Conservation (phyloP, 2,113 vertebrate genomes). For the Pelodiscus sinensis region DNA sequence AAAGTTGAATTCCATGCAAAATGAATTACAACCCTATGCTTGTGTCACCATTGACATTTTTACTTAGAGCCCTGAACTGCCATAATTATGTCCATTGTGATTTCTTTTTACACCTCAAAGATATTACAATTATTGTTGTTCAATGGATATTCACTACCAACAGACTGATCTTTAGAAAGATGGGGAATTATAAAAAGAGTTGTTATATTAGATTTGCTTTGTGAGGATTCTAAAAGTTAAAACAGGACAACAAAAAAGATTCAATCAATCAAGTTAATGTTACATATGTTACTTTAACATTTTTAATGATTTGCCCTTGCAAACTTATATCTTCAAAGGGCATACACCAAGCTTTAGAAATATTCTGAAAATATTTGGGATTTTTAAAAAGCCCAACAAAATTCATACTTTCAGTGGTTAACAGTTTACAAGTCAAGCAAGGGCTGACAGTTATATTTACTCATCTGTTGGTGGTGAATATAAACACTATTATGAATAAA, state of each 20-base stretch:
- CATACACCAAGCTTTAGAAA: background rate
- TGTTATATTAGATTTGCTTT: background rate
- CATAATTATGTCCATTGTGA: background rate
- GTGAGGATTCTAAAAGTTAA: background rate
- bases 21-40: constrained; percentile 14
- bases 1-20: constrained; percentile 3
- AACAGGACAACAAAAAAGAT: background rate
- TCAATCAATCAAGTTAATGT: background rate
- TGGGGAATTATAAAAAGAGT: background rate
- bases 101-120: background rate
- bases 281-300: background rate
- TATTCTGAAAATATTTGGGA: background rate
- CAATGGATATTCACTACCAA: constrained; percentile 61
- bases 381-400: background rate
- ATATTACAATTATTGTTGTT: background rate
- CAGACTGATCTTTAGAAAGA: constrained; percentile 23
- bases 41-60: background rate
- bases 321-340: background rate
- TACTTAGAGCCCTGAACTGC: background rate
- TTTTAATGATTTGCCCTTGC: background rate
- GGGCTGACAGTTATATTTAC: background rate
- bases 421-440: background rate
- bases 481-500: constrained; percentile 75
- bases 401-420: background rate
- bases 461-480: constrained; percentile 60